Base-by-base conservation (phyloP, 2,113 vertebrate species). In the Accipiter virgatus region DNA sequence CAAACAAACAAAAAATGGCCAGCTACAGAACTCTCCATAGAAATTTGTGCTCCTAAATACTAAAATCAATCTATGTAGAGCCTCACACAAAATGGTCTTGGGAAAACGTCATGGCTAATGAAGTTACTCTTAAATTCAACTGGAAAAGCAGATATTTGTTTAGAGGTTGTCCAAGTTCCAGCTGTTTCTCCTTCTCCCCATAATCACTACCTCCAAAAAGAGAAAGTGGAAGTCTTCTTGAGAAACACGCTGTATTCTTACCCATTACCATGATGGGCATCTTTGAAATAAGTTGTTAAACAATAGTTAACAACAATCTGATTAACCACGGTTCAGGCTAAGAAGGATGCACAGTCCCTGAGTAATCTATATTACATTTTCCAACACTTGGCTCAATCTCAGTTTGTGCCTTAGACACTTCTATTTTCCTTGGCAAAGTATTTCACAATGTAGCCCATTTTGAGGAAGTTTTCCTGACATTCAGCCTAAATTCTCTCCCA, bases 401-500 rank as follows among this genome's bases (percentile, higher is more conserved):
- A 85, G 29, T 87, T 87, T 80, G 47, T 75, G 65, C 40, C 59
- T 81, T 55, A 71, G 40, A 93, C 14, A 36, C 11, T 42, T 67
- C 56, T 95, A 45, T 86, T 86, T 95, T 88, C 56, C 52, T 90
- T 91, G 81, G 92, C 78, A 92, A 84, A 93, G 11, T 63, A 56
- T 73, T 93, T 65, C 81, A 90, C 40, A 75, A 77, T 16, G 43
- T 40, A 93, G 58, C 21, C 89, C 40, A 90, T 34, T 3, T 1
- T 45, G 23, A 91, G 70, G 66, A 96, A 89, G 53, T 73, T 93
- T 88, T 92, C 58, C 70, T 95, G 84, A 91, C 62, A 91, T 42
- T 79, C 52, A 95, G 61, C 42, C 90, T 68, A 86, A 90, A 88
- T 84, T 83, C 45, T 74, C 85, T 73, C 32, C 43, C 82, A 77